Percentiles rank a stretch among this genome's conserved stretches.
phyloP scores from a whole-genome alignment of 2,113 vertebrate species.

The Chascanopsetta lugubris region DNA sequence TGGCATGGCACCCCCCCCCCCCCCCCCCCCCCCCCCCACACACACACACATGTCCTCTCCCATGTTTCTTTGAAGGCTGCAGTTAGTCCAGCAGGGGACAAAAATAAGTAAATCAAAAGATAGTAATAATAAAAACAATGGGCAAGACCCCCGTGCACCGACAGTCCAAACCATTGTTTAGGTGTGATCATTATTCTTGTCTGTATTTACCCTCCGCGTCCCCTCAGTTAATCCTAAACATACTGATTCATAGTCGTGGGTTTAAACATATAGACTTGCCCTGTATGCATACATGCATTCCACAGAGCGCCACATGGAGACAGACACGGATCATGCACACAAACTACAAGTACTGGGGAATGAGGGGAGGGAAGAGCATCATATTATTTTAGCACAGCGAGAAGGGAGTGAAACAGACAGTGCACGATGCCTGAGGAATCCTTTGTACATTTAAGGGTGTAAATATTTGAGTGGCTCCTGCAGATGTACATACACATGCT shows the following conservation, averaged over 20 bases:
- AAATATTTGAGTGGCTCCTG: slow-evolving; percentile 72
- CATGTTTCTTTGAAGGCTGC: slow-evolving; percentile 67
- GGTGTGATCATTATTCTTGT: slow-evolving; percentile 57
- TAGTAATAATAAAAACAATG: slow-evolving; percentile 51
- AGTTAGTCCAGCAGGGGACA: slow-evolving; percentile 66
- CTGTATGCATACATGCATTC: slow-evolving; percentile 1
- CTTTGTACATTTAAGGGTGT: slow-evolving; percentile 65
- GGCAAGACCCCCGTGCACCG: slow-evolving; percentile 33
- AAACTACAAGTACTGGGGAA: slow-evolving; percentile 3
- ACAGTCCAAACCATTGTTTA: slow-evolving; percentile 65
- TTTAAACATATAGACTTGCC: slow-evolving; percentile 12
- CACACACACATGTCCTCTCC: slow-evolving; percentile 72
- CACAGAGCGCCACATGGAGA: background rate
- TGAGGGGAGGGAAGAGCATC: slow-evolving; percentile 4
- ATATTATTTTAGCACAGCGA: slow-evolving; percentile 26
- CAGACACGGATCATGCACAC: background rate
- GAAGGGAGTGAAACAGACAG: slow-evolving; percentile 18
- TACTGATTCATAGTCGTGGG: slow-evolving; percentile 17
- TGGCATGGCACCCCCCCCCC: slow-evolving; percentile 62
- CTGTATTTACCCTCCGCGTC: slow-evolving; percentile 57
- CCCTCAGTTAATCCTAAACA: slow-evolving; percentile 33
- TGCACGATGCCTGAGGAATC: slow-evolving; percentile 43
- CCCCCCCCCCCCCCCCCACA: too few relatives aligned
- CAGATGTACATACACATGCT: slow-evolving; percentile 55
- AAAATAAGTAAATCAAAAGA: background rate